Base-by-base conservation (phyloP, 2,888 invertebrate genomes). In the Coecobrya sp. region DNA sequence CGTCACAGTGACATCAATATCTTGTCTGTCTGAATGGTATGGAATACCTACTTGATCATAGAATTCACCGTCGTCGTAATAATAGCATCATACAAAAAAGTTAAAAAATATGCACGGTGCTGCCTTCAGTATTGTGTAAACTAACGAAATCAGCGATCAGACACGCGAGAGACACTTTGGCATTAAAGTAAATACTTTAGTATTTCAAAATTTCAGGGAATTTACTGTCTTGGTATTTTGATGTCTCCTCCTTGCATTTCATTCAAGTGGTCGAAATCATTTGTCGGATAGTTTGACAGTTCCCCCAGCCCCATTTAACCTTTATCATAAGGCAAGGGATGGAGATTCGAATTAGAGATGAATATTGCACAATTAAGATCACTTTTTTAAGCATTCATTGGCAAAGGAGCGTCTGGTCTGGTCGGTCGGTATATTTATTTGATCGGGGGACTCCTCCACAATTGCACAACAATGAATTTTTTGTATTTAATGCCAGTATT, bases 171-270 rank as follows among this genome's bases (percentile, higher is more conserved):
- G 30, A 16, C 8, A 27, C n/a, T 65, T 30, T 36, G 36, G 36
- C 70, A 10, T 25, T 27, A 70, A 70, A 70, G n/a, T 36, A 70
- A 70, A 70, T 70, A 70, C 27, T 70, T 70, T 16, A 30, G n/a
- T n/a, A 65, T 65, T 65, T 65, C 65, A 70, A 30, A 70, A 70
- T 36, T 70, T 70, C 70, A 70, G 13, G 70, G 70, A 70, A 36
- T 70, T 70, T 30, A 16, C 36, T 3, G 8, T 36, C 16, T 70
- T n/a, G 70, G 36, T 70, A n/a, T 70, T 70, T 70, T 16, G 7
- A 36, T 65, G 65, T 65, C 65, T 19, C 25, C 65, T 65, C 25
- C 65, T 65, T 5, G 10, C 8, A 70, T 70, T 16, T 70, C 36
- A 36, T 70, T 70, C 36, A 70, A 10, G 36, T 36, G 70, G 36